phyloP scores from a whole-genome alignment of 2,888 invertebrate species.

The Dryomyza anilis region DNA sequence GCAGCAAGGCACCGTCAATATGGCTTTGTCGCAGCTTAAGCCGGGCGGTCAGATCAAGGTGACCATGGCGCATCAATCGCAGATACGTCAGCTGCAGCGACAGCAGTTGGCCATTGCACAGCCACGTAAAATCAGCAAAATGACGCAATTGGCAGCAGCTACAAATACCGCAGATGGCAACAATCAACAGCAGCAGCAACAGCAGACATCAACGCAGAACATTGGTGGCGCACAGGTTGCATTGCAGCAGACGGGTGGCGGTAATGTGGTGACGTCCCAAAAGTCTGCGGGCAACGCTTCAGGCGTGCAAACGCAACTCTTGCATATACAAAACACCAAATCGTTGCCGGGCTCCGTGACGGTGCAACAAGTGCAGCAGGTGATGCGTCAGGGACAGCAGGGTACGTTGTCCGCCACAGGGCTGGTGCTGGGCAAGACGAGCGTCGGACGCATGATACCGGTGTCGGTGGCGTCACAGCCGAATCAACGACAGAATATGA shows the following conservation, averaged over 20 bases:
- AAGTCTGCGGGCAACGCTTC: slow-evolving; percentile 47
- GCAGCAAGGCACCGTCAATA: slow-evolving; percentile 54
- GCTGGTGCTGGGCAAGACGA: slow-evolving; percentile 67
- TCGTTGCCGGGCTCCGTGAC: slow-evolving; percentile 68
- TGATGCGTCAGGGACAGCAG: slow-evolving; percentile 68
- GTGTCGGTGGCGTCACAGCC: slow-evolving; percentile 67
- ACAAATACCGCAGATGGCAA: slow-evolving; percentile 40
- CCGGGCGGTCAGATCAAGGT: slow-evolving; percentile 62
- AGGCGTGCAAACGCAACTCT: slow-evolving; percentile 71
- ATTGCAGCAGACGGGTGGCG: neutral
- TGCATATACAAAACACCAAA: slow-evolving; percentile 70
- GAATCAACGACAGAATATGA: slow-evolving; percentile 65
- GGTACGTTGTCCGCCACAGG: slow-evolving; percentile 59
- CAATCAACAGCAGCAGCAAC: slow-evolving; percentile 41
- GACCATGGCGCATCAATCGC: slow-evolving; percentile 68
- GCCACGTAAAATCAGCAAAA: slow-evolving; percentile 68
- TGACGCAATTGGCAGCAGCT: slow-evolving; percentile 63
- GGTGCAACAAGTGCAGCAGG: slow-evolving; percentile 77
- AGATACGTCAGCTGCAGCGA: slow-evolving; percentile 70
- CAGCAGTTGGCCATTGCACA: slow-evolving; percentile 63
- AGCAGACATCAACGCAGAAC: slow-evolving; percentile 41
- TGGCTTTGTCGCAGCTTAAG: slow-evolving; percentile 59
- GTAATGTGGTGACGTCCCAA: slow-evolving; percentile 39
- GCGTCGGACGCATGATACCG: slow-evolving; percentile 70
- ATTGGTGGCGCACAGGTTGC: neutral